phyloP scores from a whole-genome alignment of 1,140 invertebrate species.

The Camponotus floridanus region DNA sequence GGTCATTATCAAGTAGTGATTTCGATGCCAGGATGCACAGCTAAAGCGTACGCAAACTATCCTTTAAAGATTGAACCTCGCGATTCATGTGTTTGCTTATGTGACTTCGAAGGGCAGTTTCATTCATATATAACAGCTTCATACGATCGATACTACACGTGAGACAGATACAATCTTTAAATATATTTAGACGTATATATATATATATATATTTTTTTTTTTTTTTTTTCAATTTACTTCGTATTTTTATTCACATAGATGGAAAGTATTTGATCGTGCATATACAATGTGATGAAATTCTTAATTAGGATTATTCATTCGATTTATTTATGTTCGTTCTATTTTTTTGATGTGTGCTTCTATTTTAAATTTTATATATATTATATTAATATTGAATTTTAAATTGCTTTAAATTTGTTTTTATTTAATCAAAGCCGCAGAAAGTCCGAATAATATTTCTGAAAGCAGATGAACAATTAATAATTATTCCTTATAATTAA shows the following conservation, averaged over 20 bases:
- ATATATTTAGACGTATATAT: neutral
- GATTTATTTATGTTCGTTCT: neutral
- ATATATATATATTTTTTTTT: too few species aligned
- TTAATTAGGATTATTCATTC: neutral
- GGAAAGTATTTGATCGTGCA: neutral
- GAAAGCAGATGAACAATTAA: too few species aligned
- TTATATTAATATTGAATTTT: neutral
- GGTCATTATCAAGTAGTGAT: conserved; percentile 73
- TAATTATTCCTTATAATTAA: too few species aligned
- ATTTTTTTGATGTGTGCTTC: neutral
- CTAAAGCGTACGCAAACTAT: conserved; percentile 31
- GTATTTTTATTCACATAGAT: neutral
- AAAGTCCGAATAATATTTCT: neutral
- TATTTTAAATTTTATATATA: conserved; percentile 8
- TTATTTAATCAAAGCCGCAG: neutral
- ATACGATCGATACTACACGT: conserved; percentile 31
- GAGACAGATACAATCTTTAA: conserved; percentile 30
- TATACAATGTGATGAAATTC: neutral
- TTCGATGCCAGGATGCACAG: conserved; percentile 79
- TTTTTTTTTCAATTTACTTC: neutral
- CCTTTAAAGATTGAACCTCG: conserved; percentile 37
- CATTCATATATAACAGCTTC: conserved; percentile 28
- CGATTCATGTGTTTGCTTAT: conserved; percentile 44
- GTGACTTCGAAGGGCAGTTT: conserved; percentile 22
- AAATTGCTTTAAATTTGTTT: conserved; percentile 11